A percentile compares a stretch with the other conserved stretches of the same genome.
Conservation (phyloP, 2,888 invertebrate species). For the Drosophila melanosoma region DNA sequence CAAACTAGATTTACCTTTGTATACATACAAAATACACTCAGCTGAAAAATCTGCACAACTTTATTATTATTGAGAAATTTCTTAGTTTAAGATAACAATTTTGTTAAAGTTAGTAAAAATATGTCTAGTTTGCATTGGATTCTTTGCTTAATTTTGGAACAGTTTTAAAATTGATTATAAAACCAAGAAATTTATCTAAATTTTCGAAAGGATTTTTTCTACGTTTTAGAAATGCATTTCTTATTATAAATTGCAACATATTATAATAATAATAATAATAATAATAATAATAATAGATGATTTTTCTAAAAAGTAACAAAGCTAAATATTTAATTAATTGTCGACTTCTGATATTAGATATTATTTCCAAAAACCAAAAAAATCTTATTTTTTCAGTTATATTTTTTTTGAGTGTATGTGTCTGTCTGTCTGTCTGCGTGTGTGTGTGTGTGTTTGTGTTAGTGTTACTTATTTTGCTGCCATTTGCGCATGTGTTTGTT, state of each 20-base stretch:
- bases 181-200: not conserved
- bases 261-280: no score
- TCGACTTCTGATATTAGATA: not conserved
- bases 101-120: not conserved
- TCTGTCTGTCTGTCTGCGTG: not conserved
- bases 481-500: conserved; percentile 56
- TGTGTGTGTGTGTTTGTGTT: not conserved
- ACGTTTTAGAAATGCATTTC: not conserved
- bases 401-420: not conserved
- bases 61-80: not conserved
- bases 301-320: not conserved
- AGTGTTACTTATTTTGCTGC: conserved; percentile 18
- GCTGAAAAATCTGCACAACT: no score
- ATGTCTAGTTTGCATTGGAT: no score
- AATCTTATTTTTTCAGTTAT: not conserved
- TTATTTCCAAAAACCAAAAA: not conserved
- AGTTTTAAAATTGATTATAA: no score
- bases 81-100: not conserved
- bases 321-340: not conserved
- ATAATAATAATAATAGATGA: no score
- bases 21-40: no score
- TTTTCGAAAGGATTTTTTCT: not conserved
- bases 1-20: no score
- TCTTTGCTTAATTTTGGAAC: no score
- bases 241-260: no score